A percentile compares a stretch with the other conserved stretches of the same genome.
These are phyloP conservation scores for Sycophaga agraensis DNA, from an alignment of 1,140 invertebrate genomes.

Conservation along the genomic window DNA sequence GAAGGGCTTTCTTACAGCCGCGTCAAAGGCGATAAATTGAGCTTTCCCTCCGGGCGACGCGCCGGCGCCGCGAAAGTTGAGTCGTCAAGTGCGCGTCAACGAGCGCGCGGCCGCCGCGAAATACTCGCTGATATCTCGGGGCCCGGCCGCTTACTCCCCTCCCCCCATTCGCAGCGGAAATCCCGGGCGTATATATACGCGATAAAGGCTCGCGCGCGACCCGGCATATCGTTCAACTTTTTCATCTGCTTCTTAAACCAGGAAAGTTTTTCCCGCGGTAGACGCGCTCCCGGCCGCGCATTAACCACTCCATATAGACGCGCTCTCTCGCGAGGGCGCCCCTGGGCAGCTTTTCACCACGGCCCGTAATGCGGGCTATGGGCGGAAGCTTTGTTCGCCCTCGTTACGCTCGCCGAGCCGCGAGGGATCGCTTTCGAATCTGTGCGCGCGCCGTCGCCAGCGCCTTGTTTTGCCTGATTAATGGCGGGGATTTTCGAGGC, in stretches of 20 bases:
- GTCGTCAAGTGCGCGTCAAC: slow-evolving; percentile 22
- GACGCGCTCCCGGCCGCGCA: slow-evolving; percentile 5
- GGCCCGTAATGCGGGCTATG: no score
- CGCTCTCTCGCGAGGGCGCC: no score
- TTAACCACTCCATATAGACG: slow-evolving; percentile 47
- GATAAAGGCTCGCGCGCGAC: slow-evolving; percentile 10
- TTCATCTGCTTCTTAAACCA: slow-evolving; percentile 49
- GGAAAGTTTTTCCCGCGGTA: slow-evolving; percentile 46
- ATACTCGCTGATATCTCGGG: no score
- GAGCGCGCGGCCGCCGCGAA: not conserved
- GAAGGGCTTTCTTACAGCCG: slow-evolving; percentile 3
- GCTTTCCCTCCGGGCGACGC: slow-evolving; percentile 6
- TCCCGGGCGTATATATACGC: no score
- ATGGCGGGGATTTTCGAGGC: no score
- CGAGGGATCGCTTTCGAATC: no score
- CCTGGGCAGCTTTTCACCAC: slow-evolving; percentile 33
- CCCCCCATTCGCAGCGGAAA: no score
- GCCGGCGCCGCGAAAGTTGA: slow-evolving; percentile 23
- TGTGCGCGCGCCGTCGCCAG: no score
- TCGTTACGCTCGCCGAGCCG: no score
- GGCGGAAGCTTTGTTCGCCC: no score
- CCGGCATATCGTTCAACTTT: slow-evolving; percentile 52
- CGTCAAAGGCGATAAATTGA: slow-evolving; percentile 21
- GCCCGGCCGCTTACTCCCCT: no score
- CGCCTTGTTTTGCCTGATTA: no score